Percentiles rank a stretch among this genome's conserved stretches.
Conservation (phyloP, 1,140 invertebrate genomes). For the Odontomachus brunneus region DNA sequence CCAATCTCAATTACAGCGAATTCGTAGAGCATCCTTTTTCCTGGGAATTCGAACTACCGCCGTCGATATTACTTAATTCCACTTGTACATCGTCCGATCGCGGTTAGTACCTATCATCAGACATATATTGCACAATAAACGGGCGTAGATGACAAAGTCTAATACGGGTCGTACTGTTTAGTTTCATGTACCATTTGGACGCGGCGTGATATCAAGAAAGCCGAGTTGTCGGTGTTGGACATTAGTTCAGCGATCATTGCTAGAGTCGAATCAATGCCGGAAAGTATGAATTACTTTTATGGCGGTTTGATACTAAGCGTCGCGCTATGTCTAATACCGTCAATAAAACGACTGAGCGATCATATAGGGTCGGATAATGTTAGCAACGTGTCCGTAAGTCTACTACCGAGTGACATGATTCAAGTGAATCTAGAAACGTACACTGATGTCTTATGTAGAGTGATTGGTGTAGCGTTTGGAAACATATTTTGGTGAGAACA, state of each 20-base stretch:
- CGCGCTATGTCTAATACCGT: slow-evolving; percentile 86
- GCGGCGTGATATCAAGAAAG: slow-evolving; percentile 94
- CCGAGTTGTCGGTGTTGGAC: slow-evolving; percentile 96
- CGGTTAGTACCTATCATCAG: slow-evolving; percentile 85
- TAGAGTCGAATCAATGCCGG: slow-evolving; percentile 93
- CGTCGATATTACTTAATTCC: slow-evolving; percentile 90
- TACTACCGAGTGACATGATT: slow-evolving; percentile 82
- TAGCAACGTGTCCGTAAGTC: slow-evolving; percentile 76
- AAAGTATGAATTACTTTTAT: slow-evolving; percentile 94
- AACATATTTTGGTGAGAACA: slow-evolving; percentile 80
- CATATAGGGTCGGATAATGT: slow-evolving; percentile 78
- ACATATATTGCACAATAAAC: not conserved
- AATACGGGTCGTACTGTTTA: slow-evolving; percentile 78
- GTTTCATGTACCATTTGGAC: slow-evolving; percentile 98
- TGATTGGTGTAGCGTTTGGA: slow-evolving; percentile 83
- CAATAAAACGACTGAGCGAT: slow-evolving; percentile 86
- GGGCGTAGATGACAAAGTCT: not conserved
- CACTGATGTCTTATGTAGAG: slow-evolving; percentile 77
- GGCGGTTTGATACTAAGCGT: slow-evolving; percentile 87
- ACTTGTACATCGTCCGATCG: slow-evolving; percentile 89
- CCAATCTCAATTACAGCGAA: slow-evolving; percentile 84
- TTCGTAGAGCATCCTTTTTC: slow-evolving; percentile 87
- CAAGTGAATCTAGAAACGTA: slow-evolving; percentile 78
- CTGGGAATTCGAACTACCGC: slow-evolving; percentile 91
- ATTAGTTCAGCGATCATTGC: slow-evolving; percentile 97